phyloP scores from a whole-genome alignment of 2,888 invertebrate species.

The Xanthorhoe designata region DNA sequence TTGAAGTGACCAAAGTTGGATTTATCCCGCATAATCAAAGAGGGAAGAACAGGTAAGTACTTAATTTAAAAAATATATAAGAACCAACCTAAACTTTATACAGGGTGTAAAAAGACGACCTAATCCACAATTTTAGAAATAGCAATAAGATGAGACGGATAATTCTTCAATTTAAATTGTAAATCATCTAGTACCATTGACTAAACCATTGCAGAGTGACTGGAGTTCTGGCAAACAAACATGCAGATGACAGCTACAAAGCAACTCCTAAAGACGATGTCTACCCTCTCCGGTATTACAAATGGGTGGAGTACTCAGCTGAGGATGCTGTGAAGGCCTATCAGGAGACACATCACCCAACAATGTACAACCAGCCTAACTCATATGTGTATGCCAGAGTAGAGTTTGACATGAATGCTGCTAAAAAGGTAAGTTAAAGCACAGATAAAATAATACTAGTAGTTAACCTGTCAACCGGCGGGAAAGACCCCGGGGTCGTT shows the following conservation, averaged over 20 bases:
- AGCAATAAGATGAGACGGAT: no score
- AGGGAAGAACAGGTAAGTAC: conserved; percentile 69
- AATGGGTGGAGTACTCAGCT: conserved; percentile 86
- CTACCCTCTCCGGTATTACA: conserved; percentile 88
- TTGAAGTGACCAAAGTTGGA: conserved; percentile 90
- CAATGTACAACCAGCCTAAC: conserved; percentile 91
- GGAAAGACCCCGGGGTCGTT: no score
- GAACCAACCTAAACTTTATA: no score
- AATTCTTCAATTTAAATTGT: no score
- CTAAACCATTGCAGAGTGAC: conserved; percentile 48
- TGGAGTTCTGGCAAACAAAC: conserved; percentile 76
- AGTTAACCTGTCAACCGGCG: no score
- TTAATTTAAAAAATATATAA: not conserved
- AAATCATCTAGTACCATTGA: no score
- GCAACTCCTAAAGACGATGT: conserved; percentile 80
- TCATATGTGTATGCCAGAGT: conserved; percentile 89
- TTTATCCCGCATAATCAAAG: conserved; percentile 90
- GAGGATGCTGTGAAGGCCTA: conserved; percentile 91
- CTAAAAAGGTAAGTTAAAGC: conserved; percentile 83
- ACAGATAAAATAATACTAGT: no score
- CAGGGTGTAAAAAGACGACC: no score
- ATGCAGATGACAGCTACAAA: conserved; percentile 85
- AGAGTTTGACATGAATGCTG: conserved; percentile 92
- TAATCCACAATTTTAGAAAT: no score
- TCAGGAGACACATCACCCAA: conserved; percentile 92